Percentiles rank a stretch among this genome's conserved stretches.
phyloP scores from a whole-genome alignment of 2,888 invertebrate species.

The Thymelicus acteon region DNA sequence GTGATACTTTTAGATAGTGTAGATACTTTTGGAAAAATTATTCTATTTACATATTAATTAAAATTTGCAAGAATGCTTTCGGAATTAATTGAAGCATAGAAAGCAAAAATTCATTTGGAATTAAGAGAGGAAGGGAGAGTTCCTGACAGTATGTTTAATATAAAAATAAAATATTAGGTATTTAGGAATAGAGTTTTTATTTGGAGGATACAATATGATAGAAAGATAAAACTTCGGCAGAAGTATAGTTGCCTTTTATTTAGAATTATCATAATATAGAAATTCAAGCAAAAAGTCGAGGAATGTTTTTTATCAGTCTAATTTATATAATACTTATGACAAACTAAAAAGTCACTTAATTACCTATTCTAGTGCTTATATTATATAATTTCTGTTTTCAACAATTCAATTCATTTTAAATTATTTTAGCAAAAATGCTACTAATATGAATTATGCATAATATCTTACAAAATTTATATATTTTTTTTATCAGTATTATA shows the following conservation, averaged over 20 bases:
- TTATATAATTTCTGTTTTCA: neutral
- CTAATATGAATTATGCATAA: neutral
- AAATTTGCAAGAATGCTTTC: too few relatives aligned
- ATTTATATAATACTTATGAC: neutral
- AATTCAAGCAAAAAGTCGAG: conserved; percentile 44
- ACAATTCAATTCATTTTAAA: neutral
- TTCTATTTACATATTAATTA: too few relatives aligned
- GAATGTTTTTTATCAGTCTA: conserved; percentile 54
- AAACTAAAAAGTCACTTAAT: neutral
- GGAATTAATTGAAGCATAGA: too few relatives aligned
- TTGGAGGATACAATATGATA: conserved; percentile 34
- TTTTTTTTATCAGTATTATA: too few relatives aligned
- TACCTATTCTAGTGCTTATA: neutral
- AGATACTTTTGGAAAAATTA: too few relatives aligned
- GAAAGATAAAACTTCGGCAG: conserved; percentile 8
- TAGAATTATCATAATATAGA: conserved; percentile 39
- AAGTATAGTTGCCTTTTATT: neutral
- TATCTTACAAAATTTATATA: neutral
- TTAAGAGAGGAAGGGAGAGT: too few relatives aligned
- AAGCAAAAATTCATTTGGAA: too few relatives aligned
- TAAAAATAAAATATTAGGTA: too few relatives aligned
- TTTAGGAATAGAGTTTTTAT: neutral
- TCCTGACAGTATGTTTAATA: too few relatives aligned
- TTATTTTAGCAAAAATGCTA: neutral
- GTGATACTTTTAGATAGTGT: too few relatives aligned